A percentile compares a stretch with the other conserved stretches of the same genome.
These are phyloP conservation scores for Drosophila orosa DNA, from an alignment of 1,140 invertebrate genomes.

Conservation along the genomic window DNA sequence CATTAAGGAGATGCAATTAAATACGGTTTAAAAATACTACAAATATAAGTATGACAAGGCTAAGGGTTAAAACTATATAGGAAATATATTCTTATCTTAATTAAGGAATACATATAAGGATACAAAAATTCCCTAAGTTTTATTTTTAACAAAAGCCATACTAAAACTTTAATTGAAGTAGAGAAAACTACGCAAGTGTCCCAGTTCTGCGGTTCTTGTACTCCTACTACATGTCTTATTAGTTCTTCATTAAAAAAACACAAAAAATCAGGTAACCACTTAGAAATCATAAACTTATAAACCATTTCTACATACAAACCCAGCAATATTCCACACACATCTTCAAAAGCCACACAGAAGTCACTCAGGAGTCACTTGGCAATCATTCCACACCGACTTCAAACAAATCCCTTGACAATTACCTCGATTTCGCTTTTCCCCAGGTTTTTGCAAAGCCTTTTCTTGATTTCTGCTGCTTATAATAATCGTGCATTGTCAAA, in stretches of 20 bases:
- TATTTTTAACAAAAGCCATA: neutral
- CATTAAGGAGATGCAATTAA: neutral
- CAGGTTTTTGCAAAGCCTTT: neutral
- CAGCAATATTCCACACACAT: neutral
- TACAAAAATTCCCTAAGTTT: too few relatives aligned
- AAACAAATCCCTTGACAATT: constrained; percentile 57
- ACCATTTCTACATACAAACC: neutral
- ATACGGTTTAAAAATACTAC: neutral
- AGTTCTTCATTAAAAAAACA: neutral
- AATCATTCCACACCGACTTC: constrained; percentile 38
- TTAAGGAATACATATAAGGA: too few relatives aligned
- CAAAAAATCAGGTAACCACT: neutral
- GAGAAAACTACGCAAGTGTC: neutral
- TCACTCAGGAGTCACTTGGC: constrained; percentile 8
- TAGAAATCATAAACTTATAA: neutral
- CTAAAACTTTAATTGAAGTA: fast-evolving
- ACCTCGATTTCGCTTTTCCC: constrained; percentile 11
- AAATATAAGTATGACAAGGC: neutral
- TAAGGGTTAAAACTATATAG: neutral
- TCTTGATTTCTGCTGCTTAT: constrained; percentile 35
- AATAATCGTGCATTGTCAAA: constrained; percentile 53
- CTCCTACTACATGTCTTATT: neutral
- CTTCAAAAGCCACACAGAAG: neutral
- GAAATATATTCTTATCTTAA: neutral
- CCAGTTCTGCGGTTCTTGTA: neutral